A percentile compares a stretch with the other conserved stretches of the same genome.
phyloP scores from a whole-genome alignment of 2,888 invertebrate species.

The Malachius bipustulatus region DNA sequence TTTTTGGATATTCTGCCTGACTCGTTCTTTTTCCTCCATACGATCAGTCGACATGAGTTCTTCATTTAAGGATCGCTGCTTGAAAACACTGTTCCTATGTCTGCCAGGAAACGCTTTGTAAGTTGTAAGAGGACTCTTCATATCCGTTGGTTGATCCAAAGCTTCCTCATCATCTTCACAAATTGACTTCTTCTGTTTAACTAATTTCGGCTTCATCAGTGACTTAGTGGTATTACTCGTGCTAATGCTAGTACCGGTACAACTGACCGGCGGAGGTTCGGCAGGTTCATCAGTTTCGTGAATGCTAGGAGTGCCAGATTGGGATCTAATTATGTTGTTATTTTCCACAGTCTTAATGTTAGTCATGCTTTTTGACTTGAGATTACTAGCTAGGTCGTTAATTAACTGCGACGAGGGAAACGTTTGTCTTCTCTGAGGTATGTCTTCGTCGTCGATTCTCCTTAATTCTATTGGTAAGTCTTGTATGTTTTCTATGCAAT shows the following conservation, averaged over 20 bases:
- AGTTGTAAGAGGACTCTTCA: conserved; percentile 55
- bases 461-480: conserved; percentile 82
- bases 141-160: conserved; percentile 55
- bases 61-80: conserved; percentile 81
- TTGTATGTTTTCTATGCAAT: conserved; percentile 47
- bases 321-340: conserved; percentile 44
- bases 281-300: conserved; percentile 11
- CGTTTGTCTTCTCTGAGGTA: conserved; percentile 44
- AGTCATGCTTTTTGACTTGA: conserved; percentile 74
- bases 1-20: conserved; percentile 75
- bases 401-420: conserved; percentile 37
- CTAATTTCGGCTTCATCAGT: conserved; percentile 52
- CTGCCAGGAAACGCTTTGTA: conserved; percentile 44
- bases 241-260: no score
- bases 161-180: conserved; percentile 57
- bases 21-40: conserved; percentile 67
- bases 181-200: conserved; percentile 78
- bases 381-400: conserved; percentile 40
- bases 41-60: conserved; percentile 82
- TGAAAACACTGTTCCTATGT: conserved; percentile 49
- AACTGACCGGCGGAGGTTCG: conserved; percentile 1
- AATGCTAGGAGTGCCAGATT: conserved; percentile 21
- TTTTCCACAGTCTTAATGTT: conserved; percentile 69
- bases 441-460: conserved; percentile 56
- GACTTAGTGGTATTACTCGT: conserved; percentile 23